Percentiles rank a stretch among this genome's conserved stretches.
Evolutionary conservation across 2,888 invertebrate species (phyloP).

Genomic region (Podabrus alpinus): DNA sequence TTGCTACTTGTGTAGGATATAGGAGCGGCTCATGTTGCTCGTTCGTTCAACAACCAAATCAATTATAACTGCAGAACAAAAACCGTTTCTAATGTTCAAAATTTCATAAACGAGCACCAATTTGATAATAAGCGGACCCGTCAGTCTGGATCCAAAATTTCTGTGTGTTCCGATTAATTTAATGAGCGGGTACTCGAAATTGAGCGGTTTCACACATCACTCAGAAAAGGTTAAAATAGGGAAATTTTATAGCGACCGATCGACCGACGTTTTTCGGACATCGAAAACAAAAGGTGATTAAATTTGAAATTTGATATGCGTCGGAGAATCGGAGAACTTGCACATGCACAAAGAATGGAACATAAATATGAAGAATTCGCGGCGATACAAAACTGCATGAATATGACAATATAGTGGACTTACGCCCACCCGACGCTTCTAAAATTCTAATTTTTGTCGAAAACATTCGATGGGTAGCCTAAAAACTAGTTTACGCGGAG

Average conservation of each 20-base stretch:
- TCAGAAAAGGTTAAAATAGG: neutral
- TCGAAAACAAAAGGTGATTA: too few species aligned
- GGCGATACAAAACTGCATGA: conserved; percentile 14
- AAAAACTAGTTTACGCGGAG: neutral
- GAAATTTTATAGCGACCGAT: too few species aligned
- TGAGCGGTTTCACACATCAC: neutral
- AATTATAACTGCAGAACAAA: too few species aligned
- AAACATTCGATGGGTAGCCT: conserved; percentile 7
- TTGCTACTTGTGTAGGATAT: neutral
- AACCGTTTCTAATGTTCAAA: neutral
- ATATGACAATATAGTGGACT: conserved; percentile 18
- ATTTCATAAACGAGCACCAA: neutral
- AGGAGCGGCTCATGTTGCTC: neutral
- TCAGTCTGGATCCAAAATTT: neutral
- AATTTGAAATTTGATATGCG: neutral
- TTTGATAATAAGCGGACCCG: neutral
- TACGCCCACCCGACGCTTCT: neutral
- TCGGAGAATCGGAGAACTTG: neutral
- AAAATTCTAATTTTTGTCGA: conserved; percentile 5
- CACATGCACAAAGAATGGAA: neutral
- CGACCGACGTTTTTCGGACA: too few species aligned
- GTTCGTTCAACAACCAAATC: neutral
- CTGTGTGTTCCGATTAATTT: neutral
- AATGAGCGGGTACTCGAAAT: neutral
- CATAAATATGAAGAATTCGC: neutral